Conservation (phyloP, 2,113 vertebrate genomes). For the Malurus melanocephalus region DNA sequence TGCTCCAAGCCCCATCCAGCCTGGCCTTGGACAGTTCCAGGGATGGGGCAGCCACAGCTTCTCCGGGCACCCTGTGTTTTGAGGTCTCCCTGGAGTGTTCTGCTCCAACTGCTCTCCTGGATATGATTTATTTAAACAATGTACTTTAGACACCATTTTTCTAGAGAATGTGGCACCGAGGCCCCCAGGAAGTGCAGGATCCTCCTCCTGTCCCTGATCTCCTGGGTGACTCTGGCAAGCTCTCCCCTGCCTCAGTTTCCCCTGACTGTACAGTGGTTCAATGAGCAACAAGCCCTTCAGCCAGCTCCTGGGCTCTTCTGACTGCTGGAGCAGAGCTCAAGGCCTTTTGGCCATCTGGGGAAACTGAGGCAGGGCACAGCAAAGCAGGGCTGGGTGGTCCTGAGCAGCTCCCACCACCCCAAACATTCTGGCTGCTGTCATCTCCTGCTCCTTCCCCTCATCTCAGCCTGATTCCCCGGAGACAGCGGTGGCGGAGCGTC, state of each 20-base stretch:
- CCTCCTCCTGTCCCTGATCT: background rate
- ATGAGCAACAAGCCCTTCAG: background rate
- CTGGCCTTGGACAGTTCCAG: background rate
- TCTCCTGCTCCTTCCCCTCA: slow-evolving; percentile 16
- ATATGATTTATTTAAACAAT: background rate
- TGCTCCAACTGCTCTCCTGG: background rate
- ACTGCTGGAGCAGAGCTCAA: background rate
- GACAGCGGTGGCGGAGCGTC: background rate
- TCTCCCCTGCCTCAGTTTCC: background rate
- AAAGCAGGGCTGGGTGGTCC: background rate
- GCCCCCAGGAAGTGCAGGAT: background rate
- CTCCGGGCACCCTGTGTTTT: background rate
- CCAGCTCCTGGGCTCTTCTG: background rate
- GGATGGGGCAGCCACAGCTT: background rate
- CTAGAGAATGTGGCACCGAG: background rate
- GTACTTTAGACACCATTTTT: background rate
- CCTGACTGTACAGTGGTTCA: background rate
- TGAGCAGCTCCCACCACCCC: background rate
- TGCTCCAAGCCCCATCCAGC: background rate
- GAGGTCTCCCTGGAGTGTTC: background rate
- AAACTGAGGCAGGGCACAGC: slow-evolving; percentile 6
- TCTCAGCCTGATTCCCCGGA: background rate
- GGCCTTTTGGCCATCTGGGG: background rate
- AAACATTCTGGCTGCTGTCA: rapidly evolving
- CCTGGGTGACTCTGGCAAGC: background rate